These are phyloP conservation scores for Galeopterus variegatus DNA, from an alignment of 2,113 vertebrate genomes.

Conservation along the genomic window DNA sequence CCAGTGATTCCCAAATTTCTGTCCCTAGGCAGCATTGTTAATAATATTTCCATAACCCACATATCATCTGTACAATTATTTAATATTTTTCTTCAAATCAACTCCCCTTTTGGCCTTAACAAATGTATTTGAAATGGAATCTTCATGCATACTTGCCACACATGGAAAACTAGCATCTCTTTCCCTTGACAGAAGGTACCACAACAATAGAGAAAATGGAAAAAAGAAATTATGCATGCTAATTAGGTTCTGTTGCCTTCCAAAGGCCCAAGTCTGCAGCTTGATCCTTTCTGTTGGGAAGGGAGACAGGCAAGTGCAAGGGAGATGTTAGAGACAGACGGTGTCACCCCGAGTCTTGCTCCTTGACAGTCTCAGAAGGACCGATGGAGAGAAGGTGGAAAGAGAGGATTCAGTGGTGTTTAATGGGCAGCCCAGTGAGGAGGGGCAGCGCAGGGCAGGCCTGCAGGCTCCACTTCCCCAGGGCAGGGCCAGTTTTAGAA, in stretches of 20 bases:
- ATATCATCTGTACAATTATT: neutral
- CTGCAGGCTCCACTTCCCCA: neutral
- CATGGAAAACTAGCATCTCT: neutral
- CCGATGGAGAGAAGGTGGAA: neutral
- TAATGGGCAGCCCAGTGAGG: neutral
- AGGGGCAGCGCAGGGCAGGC: neutral
- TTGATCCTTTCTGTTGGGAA: neutral
- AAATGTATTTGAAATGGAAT: neutral
- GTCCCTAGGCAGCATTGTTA: neutral
- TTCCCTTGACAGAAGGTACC: neutral
- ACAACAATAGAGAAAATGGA: neutral
- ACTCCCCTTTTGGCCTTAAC: neutral
- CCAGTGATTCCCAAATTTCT: neutral
- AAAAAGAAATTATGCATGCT: neutral
- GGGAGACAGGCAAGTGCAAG: neutral
- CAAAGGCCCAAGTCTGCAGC: neutral
- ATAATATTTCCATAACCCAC: neutral
- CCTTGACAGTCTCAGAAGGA: neutral
- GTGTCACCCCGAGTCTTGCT: neutral
- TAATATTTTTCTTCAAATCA: neutral
- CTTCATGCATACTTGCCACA: neutral
- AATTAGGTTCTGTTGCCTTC: neutral
- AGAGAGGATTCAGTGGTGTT: neutral
- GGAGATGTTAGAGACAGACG: neutral
- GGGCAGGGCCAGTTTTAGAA: slow-evolving; percentile 63